Base-by-base conservation (phyloP, 2,888 invertebrate species). In the Drosophila pseudotakahashii region DNA sequence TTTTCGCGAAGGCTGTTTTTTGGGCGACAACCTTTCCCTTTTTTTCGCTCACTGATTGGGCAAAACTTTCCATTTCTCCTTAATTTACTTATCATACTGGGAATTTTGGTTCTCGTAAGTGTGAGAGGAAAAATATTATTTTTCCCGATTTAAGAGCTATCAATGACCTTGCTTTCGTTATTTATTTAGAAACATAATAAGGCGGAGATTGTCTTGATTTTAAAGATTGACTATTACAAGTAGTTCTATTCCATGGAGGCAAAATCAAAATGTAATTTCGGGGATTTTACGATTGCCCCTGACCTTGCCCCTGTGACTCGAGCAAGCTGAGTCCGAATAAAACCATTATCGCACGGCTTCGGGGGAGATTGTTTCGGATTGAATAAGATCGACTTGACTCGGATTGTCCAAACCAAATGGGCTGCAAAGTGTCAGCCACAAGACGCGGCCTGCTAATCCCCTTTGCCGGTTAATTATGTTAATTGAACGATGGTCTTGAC, bases 401-500 rank as follows among this genome's bases (percentile, higher is more conserved):
- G 44, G 32, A 34, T 34, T 34, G 34, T 34, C 34, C 34, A 13
- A 13, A 30, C 60, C 16, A 61, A 63, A 41, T n/a, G 50, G 51
- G 9, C 36, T 47, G 34, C 51, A 72, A 82, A 74, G 78, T 88
- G 76, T 78, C 57, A 66, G 78, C 67, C 72, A 54, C 51, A 81
- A 84, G 45, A 81, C 67, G 37, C 70, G 45, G 70, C 67, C 64
- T 75, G 79, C 67, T 88, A 78, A 84, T 77, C 77, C 70, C 85
- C 67, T 68, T 87, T 79, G 78, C 74, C 74, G 76, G 87, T 78
- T 88, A 87, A 88, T 90, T 81, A 89, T 81, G 82, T 73, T 89
- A 90, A 89, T 90, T 90, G 89, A 83, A 76, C 62, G 78, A 76
- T 87, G 88, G 77, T 81, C 90, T 88, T 88, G 87, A 88, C 87